Evolutionary conservation across 2,888 invertebrate genomes (phyloP).

Genomic region (Lepetodrilus schrolli): DNA sequence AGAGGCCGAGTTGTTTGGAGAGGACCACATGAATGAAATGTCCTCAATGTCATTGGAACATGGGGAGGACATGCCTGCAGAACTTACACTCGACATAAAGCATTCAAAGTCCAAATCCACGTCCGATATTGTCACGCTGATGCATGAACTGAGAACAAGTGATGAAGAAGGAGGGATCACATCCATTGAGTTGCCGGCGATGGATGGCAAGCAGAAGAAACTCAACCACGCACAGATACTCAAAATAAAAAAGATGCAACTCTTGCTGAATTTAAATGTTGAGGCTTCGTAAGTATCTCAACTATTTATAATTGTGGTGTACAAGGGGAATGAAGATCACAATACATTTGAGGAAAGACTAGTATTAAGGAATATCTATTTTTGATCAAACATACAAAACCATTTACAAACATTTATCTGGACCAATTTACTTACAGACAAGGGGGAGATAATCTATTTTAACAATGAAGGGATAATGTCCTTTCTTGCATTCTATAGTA

Average conservation of each 20-base stretch:
- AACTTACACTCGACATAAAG: not conserved
- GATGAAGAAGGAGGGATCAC: slow-evolving; percentile 68
- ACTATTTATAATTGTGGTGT: not conserved
- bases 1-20: slow-evolving; percentile 44
- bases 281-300: slow-evolving; percentile 75
- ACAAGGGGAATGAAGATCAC: no score
- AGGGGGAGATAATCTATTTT: no score
- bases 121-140: slow-evolving; percentile 60
- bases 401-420: no score
- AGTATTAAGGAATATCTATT: not conserved
- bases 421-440: no score
- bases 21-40: slow-evolving; percentile 39
- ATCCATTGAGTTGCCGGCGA: slow-evolving; percentile 66
- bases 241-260: slow-evolving; percentile 72
- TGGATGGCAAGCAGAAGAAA: slow-evolving; percentile 48
- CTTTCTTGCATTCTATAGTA: no score
- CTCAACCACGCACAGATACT: slow-evolving; percentile 62
- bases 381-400: no score
- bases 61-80: not conserved
- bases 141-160: slow-evolving; percentile 56
- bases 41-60: not conserved
- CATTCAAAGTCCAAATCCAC: slow-evolving; percentile 51
- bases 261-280: slow-evolving; percentile 72
- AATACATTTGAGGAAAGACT: no score
- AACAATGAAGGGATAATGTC: not conserved